Evolutionary conservation across 1,140 invertebrate species (phyloP), one percentile per base, ranked within the genome.

Genomic region (Lasioglossum albipes): DNA sequence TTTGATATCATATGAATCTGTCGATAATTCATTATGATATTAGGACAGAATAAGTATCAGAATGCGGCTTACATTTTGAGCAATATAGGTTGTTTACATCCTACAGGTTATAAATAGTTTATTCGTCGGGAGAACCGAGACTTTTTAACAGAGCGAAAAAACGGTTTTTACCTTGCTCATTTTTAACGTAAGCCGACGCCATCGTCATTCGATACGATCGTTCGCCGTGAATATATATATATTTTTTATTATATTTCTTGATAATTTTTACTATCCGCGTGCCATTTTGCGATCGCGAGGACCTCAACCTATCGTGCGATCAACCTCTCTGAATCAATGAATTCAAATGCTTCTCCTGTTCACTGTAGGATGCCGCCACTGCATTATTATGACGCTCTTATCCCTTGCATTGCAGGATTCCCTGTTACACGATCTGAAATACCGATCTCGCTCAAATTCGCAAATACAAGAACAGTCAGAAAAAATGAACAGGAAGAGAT

Each of bases 161-260:
- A 59, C 57, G 31, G 69, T 41, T 52, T 68, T 83, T 91, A 93
- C 92, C 92, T 90, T 92, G 89, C n/a, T 93, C 92, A 75, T 93
- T 91, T 75, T 93, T 93, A 52, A 92, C 87, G 59, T 93, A 93
- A 72, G 88, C 75, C 20, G 92, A 91, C 75, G 91, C 91, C 92
- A 92, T 93, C 84, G 79, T 80, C 83, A 61, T 75, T 64, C 64
- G 22, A 79, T 66, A 72, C 81, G 57, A 59, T 71, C 22, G 65
- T 81, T 81, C 70, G 36, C 41, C 45, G 57, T 57, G 69, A 81
- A 81, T 68, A 81, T 27, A 27, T 27, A 27, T 27, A 27, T 27
- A 27, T 27, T 36, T 67, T 87, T 86, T 79, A 86, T 84, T 87
- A 87, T 71, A 81, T 68, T 77, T 78, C 49, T 84, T 67, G 71